These are phyloP conservation scores for Dinocampus coccinellae DNA, from an alignment of 2,888 invertebrate species.

Conservation along the genomic window DNA sequence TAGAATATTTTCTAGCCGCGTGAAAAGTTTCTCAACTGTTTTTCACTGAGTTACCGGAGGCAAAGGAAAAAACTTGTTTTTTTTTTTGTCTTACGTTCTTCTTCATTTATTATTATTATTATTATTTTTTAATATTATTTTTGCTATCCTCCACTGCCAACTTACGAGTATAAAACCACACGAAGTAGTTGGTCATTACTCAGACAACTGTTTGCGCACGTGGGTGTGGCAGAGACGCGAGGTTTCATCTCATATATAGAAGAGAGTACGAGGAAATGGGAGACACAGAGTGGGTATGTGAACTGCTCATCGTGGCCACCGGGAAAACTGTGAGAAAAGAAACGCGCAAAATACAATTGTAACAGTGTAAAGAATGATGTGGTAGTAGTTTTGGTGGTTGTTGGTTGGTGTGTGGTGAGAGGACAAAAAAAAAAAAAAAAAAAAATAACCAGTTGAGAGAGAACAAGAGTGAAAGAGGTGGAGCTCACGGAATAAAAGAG, in stretches of 20 bases:
- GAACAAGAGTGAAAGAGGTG: neutral
- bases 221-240: slow-evolving; percentile 8
- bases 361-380: slow-evolving; percentile 19
- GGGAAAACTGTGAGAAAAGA: neutral
- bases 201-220: slow-evolving; percentile 37
- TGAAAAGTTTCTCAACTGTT: slow-evolving; percentile 41
- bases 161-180: slow-evolving; percentile 29
- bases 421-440: neutral
- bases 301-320: slow-evolving; percentile 39
- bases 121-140: neutral
- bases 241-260: neutral
- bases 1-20: slow-evolving; percentile 27
- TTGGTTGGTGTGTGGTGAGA: neutral
- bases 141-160: neutral
- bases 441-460: neutral
- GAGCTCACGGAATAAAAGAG: neutral
- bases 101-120: neutral
- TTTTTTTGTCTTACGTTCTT: slow-evolving; percentile 12
- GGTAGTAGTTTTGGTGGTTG: slow-evolving; percentile 5
- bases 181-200: slow-evolving; percentile 49
- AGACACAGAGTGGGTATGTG: slow-evolving; percentile 2
- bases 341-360: slow-evolving; percentile 27
- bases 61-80: slow-evolving; percentile 25
- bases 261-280: too few relatives aligned
- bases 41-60: slow-evolving; percentile 36